These are phyloP conservation scores for Apoderus coryli DNA, from an alignment of 2,888 invertebrate species.

Conservation along the genomic window DNA sequence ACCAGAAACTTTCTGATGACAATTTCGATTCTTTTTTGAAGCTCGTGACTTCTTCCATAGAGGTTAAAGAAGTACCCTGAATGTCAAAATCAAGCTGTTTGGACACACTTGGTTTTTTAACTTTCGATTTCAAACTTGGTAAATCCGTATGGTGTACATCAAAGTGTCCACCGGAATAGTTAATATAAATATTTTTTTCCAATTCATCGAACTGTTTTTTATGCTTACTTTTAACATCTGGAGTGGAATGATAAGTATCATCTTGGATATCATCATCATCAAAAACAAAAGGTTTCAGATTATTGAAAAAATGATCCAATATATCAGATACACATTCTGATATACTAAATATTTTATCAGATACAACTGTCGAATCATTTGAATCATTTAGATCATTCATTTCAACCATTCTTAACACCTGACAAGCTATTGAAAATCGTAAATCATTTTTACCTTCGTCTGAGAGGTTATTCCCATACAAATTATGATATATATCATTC, in stretches of 20 bases:
- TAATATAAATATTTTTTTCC: no score
- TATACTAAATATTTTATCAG: conserved; percentile 27
- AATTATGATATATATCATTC: conserved; percentile 20
- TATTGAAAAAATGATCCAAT: conserved; percentile 26
- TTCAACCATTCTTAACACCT: conserved; percentile 21
- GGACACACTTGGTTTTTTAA: conserved; percentile 5
- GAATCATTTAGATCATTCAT: conserved; percentile 19
- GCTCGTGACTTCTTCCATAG: conserved; percentile 18
- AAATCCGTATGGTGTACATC: neutral
- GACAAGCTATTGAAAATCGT: conserved; percentile 19
- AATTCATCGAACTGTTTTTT: no score
- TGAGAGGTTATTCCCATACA: conserved; percentile 19
- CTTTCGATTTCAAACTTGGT: no score
- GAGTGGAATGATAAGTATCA: conserved; percentile 18
- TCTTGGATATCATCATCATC: conserved; percentile 9
- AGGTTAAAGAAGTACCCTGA: no score
- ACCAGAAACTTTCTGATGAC: conserved; percentile 29
- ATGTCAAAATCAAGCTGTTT: conserved; percentile 7
- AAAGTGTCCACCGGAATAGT: no score
- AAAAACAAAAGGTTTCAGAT: conserved; percentile 9
- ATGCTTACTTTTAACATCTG: conserved; percentile 8
- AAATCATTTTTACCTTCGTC: conserved; percentile 24
- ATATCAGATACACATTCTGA: conserved; percentile 29
- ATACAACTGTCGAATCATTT: conserved; percentile 18
- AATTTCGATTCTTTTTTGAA: conserved; percentile 23